Conservation (phyloP, 2,888 invertebrate genomes). For the Mycalesis mineus region DNA sequence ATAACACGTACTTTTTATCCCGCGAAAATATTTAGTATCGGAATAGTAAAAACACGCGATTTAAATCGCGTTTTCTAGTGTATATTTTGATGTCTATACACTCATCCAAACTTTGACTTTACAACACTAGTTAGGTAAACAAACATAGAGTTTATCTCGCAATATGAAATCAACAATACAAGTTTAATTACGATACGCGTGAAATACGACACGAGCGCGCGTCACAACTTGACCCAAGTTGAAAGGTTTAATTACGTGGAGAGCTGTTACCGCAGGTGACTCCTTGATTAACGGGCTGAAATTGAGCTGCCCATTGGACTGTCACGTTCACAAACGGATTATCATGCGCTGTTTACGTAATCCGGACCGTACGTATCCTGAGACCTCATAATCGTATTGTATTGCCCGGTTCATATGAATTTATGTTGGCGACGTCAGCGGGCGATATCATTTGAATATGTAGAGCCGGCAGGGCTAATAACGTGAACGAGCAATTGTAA, state of each 20-base stretch:
- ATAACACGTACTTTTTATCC: no score
- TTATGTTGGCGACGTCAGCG: constrained; percentile 1
- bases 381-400: constrained; percentile 22
- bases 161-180: neutral
- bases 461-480: neutral
- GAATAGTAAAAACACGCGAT: no score
- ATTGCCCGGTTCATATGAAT: constrained; percentile 4
- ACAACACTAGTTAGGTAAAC: neutral
- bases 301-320: constrained; percentile 73
- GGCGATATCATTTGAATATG: constrained; percentile 2
- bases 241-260: constrained; percentile 74
- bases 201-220: constrained; percentile 70
- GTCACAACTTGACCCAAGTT: constrained; percentile 69
- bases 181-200: constrained; percentile 58
- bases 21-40: no score
- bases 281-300: constrained; percentile 72
- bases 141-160: neutral
- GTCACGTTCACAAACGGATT: constrained; percentile 71
- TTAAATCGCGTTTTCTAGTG: no score
- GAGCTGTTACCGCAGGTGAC: constrained; percentile 76
- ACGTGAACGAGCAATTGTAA: neutral
- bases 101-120: no score
- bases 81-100: no score
- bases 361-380: constrained; percentile 31
- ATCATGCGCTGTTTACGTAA: constrained; percentile 56